These are phyloP conservation scores for Dione vanillae DNA, from an alignment of 2,888 invertebrate genomes.

Conservation along the genomic window DNA sequence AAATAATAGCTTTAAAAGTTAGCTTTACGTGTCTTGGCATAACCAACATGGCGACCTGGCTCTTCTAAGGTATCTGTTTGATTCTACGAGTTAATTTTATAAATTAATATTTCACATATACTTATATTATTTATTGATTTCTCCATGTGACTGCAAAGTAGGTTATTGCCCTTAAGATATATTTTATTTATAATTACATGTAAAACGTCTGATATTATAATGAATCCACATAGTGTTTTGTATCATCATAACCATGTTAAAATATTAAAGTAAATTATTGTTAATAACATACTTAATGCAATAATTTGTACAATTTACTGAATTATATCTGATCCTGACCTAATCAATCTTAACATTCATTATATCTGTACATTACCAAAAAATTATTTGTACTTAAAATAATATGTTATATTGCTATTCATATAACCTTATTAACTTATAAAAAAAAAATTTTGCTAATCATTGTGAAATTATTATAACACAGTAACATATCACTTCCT, in stretches of 20 bases:
- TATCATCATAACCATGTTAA: background rate
- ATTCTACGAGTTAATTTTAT: constrained; percentile 54
- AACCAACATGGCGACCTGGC: constrained; percentile 82
- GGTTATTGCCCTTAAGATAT: background rate
- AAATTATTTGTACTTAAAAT: background rate
- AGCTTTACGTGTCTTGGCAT: constrained; percentile 76
- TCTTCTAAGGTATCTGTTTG: constrained; percentile 67
- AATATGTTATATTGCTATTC: background rate
- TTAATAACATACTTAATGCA: background rate
- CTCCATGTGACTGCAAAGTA: background rate
- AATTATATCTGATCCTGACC: background rate
- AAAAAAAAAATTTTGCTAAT: background rate
- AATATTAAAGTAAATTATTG: background rate
- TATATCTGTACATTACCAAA: background rate
- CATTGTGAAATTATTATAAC: constrained; percentile 7
- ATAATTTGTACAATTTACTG: background rate
- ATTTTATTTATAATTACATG: background rate
- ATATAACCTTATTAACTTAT: background rate
- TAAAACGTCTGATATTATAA: background rate
- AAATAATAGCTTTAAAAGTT: constrained; percentile 37
- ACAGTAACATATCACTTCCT: background rate
- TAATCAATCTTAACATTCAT: background rate
- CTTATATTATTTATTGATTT: constrained; percentile 5
- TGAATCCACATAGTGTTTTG: background rate
- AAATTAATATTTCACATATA: constrained; percentile 4